Conservation (phyloP, 2,797 vertebrate species). For the Kryptolebias ocellatus region DNA sequence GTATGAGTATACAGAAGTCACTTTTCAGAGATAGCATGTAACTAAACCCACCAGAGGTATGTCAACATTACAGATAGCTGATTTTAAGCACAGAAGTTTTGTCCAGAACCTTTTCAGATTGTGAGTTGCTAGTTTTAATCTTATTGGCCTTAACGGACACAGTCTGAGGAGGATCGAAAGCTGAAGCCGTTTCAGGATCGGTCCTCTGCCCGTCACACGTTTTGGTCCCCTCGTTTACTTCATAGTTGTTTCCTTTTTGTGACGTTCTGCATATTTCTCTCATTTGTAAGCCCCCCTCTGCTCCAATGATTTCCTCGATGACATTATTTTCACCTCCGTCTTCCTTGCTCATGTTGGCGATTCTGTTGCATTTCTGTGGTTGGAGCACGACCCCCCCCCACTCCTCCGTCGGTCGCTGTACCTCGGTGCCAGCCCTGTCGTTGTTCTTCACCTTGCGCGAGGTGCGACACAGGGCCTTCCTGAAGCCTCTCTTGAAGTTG, state of each 20-base stretch:
- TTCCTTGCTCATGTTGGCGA: neutral
- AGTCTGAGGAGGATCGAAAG: constrained; percentile 23
- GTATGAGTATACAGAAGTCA: neutral
- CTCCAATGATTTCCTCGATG: constrained; percentile 40
- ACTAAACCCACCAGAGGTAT: neutral
- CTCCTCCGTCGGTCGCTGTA: constrained; percentile 67
- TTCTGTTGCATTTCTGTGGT: constrained; percentile 41
- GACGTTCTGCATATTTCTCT: constrained; percentile 49
- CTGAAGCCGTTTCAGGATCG: constrained; percentile 23
- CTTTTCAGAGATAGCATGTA: neutral
- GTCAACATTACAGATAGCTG: constrained; percentile 71
- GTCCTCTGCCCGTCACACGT: constrained; percentile 22
- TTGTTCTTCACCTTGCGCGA: constrained; percentile 75
- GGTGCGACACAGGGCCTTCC: constrained; percentile 79
- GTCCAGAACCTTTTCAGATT: constrained; percentile 47
- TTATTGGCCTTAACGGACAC: constrained; percentile 21
- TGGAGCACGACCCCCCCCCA: constrained; percentile 64
- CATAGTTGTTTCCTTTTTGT: constrained; percentile 52
- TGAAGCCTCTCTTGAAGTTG: constrained; percentile 94
- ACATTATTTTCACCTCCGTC: constrained; percentile 33
- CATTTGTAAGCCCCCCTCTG: constrained; percentile 49
- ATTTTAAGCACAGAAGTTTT: constrained; percentile 69
- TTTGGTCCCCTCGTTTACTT: constrained; percentile 31
- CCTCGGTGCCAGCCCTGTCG: constrained; percentile 66
- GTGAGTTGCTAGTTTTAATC: constrained; percentile 29